Evolutionary conservation across 2,888 invertebrate genomes (phyloP).

Genomic region (Aplocera efformata): DNA sequence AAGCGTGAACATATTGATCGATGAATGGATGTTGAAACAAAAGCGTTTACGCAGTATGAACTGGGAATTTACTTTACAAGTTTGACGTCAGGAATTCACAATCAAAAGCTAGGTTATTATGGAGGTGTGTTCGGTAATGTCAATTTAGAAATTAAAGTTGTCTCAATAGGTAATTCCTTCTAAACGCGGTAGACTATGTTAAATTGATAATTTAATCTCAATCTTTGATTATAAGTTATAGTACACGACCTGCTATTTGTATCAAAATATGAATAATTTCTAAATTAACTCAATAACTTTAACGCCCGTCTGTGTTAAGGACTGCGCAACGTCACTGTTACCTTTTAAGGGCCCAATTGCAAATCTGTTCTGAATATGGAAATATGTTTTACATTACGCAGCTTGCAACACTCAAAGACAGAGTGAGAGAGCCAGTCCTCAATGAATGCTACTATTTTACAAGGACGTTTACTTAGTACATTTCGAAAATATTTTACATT

Average conservation of each 20-base stretch:
- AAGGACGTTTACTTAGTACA: conserved; percentile 5
- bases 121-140: no score
- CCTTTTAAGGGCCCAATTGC: conserved; percentile 38
- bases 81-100: no score
- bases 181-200: neutral
- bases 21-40: conserved; percentile 6
- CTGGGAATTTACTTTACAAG: no score
- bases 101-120: no score
- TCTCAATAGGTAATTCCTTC: neutral
- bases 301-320: conserved; percentile 40
- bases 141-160: neutral
- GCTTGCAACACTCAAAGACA: conserved; percentile 37
- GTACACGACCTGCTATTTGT: neutral
- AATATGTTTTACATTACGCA: conserved; percentile 28
- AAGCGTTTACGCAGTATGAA: neutral
- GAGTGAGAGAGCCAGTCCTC: conserved; percentile 24
- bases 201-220: neutral
- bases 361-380: conserved; percentile 42
- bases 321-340: conserved; percentile 37
- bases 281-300: conserved; percentile 28
- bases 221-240: neutral
- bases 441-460: conserved; percentile 2
- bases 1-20: conserved; percentile 2
- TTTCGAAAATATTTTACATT: conserved; percentile 6
- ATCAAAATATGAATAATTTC: conserved; percentile 18